phyloP scores from a whole-genome alignment of 2,888 invertebrate species.

The Sarcophaga rosellei region DNA sequence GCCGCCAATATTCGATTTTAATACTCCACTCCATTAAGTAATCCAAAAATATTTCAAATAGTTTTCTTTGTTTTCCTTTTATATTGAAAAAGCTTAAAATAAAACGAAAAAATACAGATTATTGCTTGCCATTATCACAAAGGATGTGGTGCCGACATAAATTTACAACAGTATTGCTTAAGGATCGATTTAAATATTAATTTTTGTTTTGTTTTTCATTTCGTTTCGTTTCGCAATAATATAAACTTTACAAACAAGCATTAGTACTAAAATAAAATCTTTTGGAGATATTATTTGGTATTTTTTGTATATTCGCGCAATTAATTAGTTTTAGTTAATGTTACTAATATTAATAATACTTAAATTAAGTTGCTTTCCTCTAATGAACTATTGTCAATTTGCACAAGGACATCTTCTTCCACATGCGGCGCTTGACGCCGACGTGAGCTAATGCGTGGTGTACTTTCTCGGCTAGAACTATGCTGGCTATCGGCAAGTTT shows the following conservation, averaged over 20 bases:
- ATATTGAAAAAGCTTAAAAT: too few species aligned
- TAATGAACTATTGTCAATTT: constrained; percentile 62
- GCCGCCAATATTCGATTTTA: too few species aligned
- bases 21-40: too few species aligned
- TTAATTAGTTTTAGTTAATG: constrained; percentile 18
- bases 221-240: background rate
- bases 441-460: constrained; percentile 15
- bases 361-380: constrained; percentile 47
- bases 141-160: background rate
- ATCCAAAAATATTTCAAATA: too few species aligned
- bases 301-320: constrained; percentile 33
- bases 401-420: constrained; percentile 65
- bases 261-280: constrained; percentile 46
- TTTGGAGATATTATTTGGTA: constrained; percentile 59
- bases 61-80: too few species aligned
- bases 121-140: too few species aligned
- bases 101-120: too few species aligned
- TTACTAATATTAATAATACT: constrained; percentile 32
- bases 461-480: constrained; percentile 48
- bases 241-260: constrained; percentile 33
- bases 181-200: background rate
- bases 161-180: constrained; percentile 36
- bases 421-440: constrained; percentile 31
- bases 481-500: constrained; percentile 50
- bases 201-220: background rate